Conservation (phyloP, 2,888 invertebrate species). For the Lepidocyrtoides sp. region DNA sequence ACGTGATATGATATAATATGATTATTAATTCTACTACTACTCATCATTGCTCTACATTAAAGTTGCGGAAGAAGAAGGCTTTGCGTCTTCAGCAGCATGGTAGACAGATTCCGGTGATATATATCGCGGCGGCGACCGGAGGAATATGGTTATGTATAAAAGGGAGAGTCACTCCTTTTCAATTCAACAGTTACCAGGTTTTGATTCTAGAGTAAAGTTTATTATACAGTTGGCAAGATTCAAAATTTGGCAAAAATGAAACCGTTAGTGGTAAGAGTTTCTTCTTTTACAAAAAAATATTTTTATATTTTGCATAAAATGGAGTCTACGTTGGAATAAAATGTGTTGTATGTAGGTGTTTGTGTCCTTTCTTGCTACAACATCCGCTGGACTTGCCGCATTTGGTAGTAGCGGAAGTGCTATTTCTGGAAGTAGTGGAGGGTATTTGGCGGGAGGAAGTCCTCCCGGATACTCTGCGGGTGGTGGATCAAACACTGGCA, state of each 20-base stretch:
- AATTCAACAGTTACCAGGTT: slow-evolving; percentile 56
- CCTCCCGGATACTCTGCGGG: slow-evolving; percentile 10
- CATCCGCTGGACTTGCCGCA: slow-evolving; percentile 55
- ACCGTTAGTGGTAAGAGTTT: slow-evolving; percentile 61
- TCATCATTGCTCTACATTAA: background rate
- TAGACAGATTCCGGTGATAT: background rate
- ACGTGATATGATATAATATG: slow-evolving; percentile 20
- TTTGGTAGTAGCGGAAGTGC: slow-evolving; percentile 45
- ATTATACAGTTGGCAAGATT: background rate
- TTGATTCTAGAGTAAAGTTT: background rate
- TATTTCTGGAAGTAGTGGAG: slow-evolving; percentile 52
- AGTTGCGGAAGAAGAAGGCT: slow-evolving; percentile 69
- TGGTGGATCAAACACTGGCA: background rate
- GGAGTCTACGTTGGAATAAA: background rate
- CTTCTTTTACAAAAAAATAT: background rate
- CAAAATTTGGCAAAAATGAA: slow-evolving; percentile 55
- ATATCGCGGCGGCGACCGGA: background rate
- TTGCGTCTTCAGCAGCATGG: background rate
- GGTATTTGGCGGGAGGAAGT: slow-evolving; percentile 46
- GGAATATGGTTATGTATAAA: slow-evolving; percentile 61
- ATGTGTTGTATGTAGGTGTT: slow-evolving; percentile 33
- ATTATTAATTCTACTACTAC: background rate
- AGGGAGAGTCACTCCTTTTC: slow-evolving; percentile 38
- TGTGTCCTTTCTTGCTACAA: slow-evolving; percentile 33
- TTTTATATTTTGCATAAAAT: background rate